Evolutionary conservation across 2,113 vertebrate genomes (phyloP).

Genomic region (Pedionomus torquatus): DNA sequence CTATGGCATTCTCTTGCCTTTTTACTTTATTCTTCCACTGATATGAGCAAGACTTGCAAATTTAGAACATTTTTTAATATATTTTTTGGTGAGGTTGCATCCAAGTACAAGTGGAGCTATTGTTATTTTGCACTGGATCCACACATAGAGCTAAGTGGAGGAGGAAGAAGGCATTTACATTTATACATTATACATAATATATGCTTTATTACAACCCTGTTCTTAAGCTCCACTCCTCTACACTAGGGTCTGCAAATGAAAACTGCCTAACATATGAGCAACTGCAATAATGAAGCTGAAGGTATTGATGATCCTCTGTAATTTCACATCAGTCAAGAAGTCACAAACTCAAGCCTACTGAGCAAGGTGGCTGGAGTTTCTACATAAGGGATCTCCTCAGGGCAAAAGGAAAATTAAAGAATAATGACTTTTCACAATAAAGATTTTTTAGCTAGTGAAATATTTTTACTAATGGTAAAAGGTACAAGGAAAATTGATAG

Average conservation of each 20-base stretch:
- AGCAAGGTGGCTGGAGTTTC: background rate
- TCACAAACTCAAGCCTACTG: background rate
- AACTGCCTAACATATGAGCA: background rate
- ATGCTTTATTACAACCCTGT: background rate
- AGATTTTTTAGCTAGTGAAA: background rate
- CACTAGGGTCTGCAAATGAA: background rate
- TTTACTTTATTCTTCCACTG: background rate
- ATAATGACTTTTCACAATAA: background rate
- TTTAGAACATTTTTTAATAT: background rate
- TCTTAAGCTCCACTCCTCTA: background rate
- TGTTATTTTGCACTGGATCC: background rate
- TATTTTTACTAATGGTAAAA: background rate
- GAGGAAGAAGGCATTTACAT: background rate
- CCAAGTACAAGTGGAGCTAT: background rate
- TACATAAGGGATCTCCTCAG: background rate
- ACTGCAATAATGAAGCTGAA: background rate
- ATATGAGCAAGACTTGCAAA: background rate
- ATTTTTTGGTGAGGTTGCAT: background rate
- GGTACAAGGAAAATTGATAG: background rate
- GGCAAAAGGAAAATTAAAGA: background rate
- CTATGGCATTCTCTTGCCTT: background rate
- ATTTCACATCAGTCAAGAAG: background rate
- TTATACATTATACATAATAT: background rate
- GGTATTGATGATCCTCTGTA: background rate
- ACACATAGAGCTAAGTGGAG: fast-evolving